Evolutionary conservation across 2,888 invertebrate genomes (phyloP).

Genomic region (Drosophila buzzatii): DNA sequence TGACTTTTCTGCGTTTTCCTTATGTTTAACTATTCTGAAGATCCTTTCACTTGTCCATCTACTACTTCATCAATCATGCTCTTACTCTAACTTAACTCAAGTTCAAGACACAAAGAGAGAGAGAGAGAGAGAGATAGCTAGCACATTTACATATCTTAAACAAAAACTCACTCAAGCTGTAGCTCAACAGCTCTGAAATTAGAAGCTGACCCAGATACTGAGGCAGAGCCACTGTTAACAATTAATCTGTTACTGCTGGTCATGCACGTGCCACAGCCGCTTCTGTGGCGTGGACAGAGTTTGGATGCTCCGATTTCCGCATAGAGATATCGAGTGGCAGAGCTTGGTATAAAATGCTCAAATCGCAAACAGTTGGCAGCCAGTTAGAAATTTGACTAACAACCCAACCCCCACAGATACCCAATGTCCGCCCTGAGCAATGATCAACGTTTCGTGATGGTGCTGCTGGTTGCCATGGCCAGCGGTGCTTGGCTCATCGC

Average conservation of each 20-base stretch:
- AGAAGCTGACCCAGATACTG: slow-evolving; percentile 38
- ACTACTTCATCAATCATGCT: no score
- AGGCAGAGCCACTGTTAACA: slow-evolving; percentile 25
- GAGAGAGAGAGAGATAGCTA: not conserved
- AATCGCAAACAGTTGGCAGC: slow-evolving; percentile 15
- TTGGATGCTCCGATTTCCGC: slow-evolving; percentile 58
- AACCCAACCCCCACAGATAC: not conserved
- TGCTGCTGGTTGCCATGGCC: slow-evolving; percentile 43
- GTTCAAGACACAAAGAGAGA: not conserved
- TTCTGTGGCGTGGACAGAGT: not conserved
- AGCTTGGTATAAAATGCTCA: slow-evolving; percentile 60
- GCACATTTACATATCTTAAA: no score
- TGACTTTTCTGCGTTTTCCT: no score
- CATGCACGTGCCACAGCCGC: slow-evolving; percentile 30
- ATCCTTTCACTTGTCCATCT: not conserved
- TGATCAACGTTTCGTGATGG: slow-evolving; percentile 44
- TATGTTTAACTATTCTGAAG: not conserved
- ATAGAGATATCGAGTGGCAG: slow-evolving; percentile 42
- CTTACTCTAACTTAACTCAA: no score
- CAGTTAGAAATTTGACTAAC: slow-evolving; percentile 57
- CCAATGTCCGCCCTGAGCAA: slow-evolving; percentile 39
- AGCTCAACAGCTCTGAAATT: slow-evolving; percentile 13
- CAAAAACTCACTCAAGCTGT: not conserved
- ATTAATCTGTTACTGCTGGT: slow-evolving; percentile 29
- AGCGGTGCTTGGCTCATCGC: slow-evolving; percentile 23